Evolutionary conservation across 2,113 vertebrate species (phyloP).

Genomic region (Ophthalmolycus amberensis): DNA sequence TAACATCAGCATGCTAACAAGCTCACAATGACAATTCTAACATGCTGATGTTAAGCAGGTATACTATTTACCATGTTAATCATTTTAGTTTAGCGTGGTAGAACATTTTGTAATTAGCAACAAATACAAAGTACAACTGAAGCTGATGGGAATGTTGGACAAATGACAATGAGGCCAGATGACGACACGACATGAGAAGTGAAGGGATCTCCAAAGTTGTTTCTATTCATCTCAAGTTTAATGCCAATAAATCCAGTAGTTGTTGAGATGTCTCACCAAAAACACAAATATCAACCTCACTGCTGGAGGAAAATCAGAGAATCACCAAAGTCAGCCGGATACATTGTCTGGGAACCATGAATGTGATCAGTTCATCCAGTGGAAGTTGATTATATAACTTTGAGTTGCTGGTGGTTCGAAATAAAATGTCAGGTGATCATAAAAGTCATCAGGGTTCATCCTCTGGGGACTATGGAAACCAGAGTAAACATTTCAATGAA

Average conservation of each 20-base stretch:
- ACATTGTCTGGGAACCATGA: neutral
- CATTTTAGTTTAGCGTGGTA: neutral
- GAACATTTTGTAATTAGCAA: neutral
- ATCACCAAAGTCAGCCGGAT: neutral
- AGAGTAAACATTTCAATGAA: neutral
- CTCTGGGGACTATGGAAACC: neutral
- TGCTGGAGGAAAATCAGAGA: neutral
- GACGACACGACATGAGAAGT: neutral
- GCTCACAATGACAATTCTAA: neutral
- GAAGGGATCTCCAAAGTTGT: neutral
- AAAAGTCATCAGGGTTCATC: neutral
- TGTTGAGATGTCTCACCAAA: neutral
- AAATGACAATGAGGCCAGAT: neutral
- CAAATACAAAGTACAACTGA: neutral
- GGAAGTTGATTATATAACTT: neutral
- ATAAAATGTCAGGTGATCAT: neutral
- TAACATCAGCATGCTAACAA: neutral
- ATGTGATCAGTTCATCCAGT: neutral
- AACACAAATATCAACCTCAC: neutral
- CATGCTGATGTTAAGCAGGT: neutral
- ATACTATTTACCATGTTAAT: neutral
- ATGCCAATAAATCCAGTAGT: neutral
- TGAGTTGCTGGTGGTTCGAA: neutral
- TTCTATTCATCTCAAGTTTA: neutral
- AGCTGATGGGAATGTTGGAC: neutral